phyloP scores from a whole-genome alignment of 2,888 invertebrate species.

The Halictus quadricinctus region DNA sequence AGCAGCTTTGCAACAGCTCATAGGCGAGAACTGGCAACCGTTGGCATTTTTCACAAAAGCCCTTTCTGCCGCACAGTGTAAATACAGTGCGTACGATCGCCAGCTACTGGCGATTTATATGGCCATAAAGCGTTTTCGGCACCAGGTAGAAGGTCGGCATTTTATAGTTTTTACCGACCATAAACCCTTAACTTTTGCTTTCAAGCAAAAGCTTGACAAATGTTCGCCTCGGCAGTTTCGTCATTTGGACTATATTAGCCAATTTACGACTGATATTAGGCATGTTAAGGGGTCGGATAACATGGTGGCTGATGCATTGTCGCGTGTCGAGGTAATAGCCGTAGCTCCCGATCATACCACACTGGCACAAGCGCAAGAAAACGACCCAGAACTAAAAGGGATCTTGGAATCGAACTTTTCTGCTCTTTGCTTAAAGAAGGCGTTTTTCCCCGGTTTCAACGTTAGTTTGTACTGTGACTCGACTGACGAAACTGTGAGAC shows the following conservation, averaged over 20 bases:
- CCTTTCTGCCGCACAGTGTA: neutral
- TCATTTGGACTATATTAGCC: conserved; percentile 56
- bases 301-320: neutral
- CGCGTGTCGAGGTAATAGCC: conserved; percentile 4
- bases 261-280: conserved; percentile 32
- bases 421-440: neutral
- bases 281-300: conserved; percentile 2
- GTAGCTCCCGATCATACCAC: conserved; percentile 18
- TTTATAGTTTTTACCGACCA: conserved; percentile 39
- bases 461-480: conserved; percentile 44
- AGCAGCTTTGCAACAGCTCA: conserved; percentile 39
- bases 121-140: conserved; percentile 27
- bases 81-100: neutral
- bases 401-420: neutral
- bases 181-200: too few species aligned
- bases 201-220: conserved; percentile 51
- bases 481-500: conserved; percentile 34
- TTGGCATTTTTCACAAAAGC: neutral
- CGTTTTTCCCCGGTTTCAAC: neutral
- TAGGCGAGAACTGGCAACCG: conserved; percentile 31
- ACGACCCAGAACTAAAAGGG: neutral
- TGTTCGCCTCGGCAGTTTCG: conserved; percentile 63
- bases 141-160: conserved; percentile 26
- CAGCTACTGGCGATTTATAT: neutral
- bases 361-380: neutral